Base-by-base conservation (phyloP, 1,140 invertebrate genomes). In the Cyclina sinensis region DNA sequence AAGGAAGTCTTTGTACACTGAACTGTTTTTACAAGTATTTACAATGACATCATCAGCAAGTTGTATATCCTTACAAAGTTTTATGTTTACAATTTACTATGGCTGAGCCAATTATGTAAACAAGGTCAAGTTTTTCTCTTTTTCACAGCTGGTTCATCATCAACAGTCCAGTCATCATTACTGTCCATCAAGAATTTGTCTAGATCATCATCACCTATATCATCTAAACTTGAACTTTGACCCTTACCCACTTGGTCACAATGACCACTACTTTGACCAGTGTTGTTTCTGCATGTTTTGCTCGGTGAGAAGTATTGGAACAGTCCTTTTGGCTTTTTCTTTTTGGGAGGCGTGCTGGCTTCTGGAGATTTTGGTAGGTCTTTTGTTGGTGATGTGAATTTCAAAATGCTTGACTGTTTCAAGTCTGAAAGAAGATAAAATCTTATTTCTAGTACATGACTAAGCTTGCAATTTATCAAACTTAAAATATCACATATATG, bases 231-330 rank as follows among this genome's bases (percentile, higher is more conserved):
- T 39, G 59, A 35, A 78, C 43, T 73, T 11, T 39, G 43, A 70
- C 32, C 48, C 35, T 81, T 3, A 57, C 1, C 37, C 18, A 37
- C 12, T 70, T 27, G 9, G 9, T 11, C 24, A 48, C 21, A 74
- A 27, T 14, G 14, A 32, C 48, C 14, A 78, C 27, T 32, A 4
- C 14, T 54, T 24, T 78, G 27, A 51, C n/a, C 68, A 2, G 27
- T 27, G n/a, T 27, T 37, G 51, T 5, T 37, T 16, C 1, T 24
- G n/a, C 32, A 18, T 1, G 46, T 81, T 81, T 21, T 48, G 14
- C 84, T 85, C 4, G 62, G 51, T 46, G 73, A 30, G 59, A 89
- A 89, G 62, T 89, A 89, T 39, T 82, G 70, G 14, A 86, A 74
- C 43, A 89, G 73, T 24, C 46, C 30, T 78, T 35, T 12, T 54